A percentile compares a stretch with the other conserved stretches of the same genome.
phyloP scores from a whole-genome alignment of 2,113 vertebrate genomes.

The Empidonax alnorum region DNA sequence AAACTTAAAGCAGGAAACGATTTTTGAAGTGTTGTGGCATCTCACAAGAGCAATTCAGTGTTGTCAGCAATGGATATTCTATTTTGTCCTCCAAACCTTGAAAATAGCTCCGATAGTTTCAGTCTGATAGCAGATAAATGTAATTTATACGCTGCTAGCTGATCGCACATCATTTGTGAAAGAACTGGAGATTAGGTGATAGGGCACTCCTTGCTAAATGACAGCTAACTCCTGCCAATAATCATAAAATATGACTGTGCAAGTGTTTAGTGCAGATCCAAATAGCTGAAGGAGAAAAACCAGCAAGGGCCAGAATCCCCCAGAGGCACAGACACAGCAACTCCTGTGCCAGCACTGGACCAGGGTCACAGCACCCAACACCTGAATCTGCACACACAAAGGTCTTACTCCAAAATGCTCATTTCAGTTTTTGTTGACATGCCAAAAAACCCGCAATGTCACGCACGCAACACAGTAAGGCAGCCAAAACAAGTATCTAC shows the following conservation, averaged over 20 bases:
- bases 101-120: not conserved
- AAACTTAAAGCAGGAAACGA: not conserved
- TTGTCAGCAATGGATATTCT: not conserved
- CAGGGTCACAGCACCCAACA: not conserved
- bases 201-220: not conserved
- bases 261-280: not conserved
- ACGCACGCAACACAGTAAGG: accelerated
- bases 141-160: not conserved
- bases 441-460: not conserved
- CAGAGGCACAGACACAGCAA: accelerated
- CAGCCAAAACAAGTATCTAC: not conserved
- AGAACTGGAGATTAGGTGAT: not conserved
- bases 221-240: not conserved
- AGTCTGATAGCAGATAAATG: not conserved
- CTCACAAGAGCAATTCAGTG: not conserved
- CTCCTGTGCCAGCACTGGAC: accelerated
- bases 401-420: not conserved
- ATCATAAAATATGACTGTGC: not conserved
- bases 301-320: not conserved
- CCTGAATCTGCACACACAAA: not conserved
- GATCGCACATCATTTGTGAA: not conserved
- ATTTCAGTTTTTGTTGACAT: not conserved
- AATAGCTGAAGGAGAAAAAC: not conserved
- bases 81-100: not conserved
- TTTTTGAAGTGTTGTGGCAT: not conserved